phyloP scores from a whole-genome alignment of 2,888 invertebrate genomes.

The Oscheius sp. region DNA sequence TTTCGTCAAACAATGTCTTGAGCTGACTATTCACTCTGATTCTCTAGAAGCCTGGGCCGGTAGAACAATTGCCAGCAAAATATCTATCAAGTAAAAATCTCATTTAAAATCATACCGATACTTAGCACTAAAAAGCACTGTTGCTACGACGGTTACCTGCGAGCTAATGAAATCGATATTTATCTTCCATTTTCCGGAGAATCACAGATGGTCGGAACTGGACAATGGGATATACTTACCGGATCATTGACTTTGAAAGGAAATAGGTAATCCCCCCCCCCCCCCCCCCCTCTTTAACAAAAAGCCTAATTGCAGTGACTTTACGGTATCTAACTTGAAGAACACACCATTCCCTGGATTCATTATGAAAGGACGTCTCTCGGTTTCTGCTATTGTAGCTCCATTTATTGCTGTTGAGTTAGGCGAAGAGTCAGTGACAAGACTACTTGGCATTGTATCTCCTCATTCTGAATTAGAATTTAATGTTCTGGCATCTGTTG shows the following conservation, averaged over 20 bases:
- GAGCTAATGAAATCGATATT: constrained; percentile 51
- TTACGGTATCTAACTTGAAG: not conserved
- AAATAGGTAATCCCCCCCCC: constrained; percentile 30
- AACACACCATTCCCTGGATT: constrained; percentile 36
- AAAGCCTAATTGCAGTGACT: not conserved
- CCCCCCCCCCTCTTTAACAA: not conserved
- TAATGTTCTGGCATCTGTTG: constrained; percentile 47
- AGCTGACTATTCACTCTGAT: constrained; percentile 40
- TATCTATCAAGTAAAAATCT: constrained; percentile 17
- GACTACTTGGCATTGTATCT: constrained; percentile 26
- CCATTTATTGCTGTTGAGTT: constrained; percentile 51
- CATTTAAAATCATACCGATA: too few species aligned
- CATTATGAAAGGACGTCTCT: constrained; percentile 40
- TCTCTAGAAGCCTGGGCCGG: constrained; percentile 42
- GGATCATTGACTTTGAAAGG: constrained; percentile 49
- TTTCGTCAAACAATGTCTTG: constrained; percentile 48
- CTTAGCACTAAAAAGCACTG: constrained; percentile 37
- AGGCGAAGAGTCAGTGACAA: constrained; percentile 33
- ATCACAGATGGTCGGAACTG: constrained; percentile 38
- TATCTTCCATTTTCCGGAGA: constrained; percentile 43
- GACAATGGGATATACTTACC: constrained; percentile 51
- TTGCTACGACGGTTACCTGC: constrained; percentile 39
- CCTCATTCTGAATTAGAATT: constrained; percentile 35
- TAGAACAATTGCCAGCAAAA: constrained; percentile 37
- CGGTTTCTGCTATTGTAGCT: constrained; percentile 47